Conservation (phyloP, 2,888 invertebrate genomes). For the Herminia tarsipennalis region DNA sequence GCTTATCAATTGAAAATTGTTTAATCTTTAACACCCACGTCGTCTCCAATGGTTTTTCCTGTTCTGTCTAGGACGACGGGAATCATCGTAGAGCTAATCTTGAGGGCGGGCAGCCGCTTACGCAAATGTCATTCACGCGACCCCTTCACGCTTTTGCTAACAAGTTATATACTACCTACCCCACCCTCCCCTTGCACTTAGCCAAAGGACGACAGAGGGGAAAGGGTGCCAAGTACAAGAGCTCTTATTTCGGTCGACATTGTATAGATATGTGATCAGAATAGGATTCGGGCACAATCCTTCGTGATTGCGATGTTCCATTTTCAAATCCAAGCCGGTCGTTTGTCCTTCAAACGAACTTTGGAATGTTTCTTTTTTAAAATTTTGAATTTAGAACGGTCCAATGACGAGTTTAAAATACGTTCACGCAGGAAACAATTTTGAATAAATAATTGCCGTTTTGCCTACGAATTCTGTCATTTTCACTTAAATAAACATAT, state of each 20-base stretch:
- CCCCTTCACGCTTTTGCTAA: conserved; percentile 62
- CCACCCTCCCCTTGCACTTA: conserved; percentile 24
- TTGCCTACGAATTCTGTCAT: background rate
- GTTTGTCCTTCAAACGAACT: conserved; percentile 45
- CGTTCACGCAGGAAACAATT: background rate
- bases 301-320: conserved; percentile 67
- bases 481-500: too few species aligned
- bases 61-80: conserved; percentile 48
- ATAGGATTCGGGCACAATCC: conserved; percentile 64
- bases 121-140: conserved; percentile 76
- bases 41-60: conserved; percentile 26
- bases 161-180: conserved; percentile 47
- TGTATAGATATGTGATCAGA: conserved; percentile 60
- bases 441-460: background rate
- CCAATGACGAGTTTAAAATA: background rate
- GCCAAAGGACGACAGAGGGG: conserved; percentile 36
- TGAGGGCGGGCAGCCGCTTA: conserved; percentile 70
- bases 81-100: conserved; percentile 69
- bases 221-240: conserved; percentile 19
- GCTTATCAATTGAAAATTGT: too few species aligned
- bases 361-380: conserved; percentile 45
- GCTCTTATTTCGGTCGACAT: conserved; percentile 46
- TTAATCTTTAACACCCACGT: too few species aligned
- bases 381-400: conserved; percentile 4
- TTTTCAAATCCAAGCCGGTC: conserved; percentile 60